These are phyloP conservation scores for Calliphora vicina DNA, from an alignment of 1,140 invertebrate species.

Conservation along the genomic window DNA sequence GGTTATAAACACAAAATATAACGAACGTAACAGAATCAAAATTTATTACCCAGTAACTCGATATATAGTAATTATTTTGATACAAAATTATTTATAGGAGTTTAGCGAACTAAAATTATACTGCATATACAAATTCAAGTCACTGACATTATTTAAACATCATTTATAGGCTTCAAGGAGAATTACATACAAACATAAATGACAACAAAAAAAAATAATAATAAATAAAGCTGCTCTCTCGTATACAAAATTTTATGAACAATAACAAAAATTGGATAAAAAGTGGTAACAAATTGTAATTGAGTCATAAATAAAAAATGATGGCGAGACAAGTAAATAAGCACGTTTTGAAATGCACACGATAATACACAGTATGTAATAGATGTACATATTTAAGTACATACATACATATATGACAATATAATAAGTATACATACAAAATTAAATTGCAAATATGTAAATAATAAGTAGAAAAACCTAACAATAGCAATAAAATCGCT, in stretches of 20 bases:
- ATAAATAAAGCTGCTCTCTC: neutral
- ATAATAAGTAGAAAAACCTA: no score
- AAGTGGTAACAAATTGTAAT: neutral
- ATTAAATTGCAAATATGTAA: no score
- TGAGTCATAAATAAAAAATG: neutral
- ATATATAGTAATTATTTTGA: neutral
- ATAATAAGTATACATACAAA: no score
- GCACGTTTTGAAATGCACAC: neutral
- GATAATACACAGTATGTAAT: neutral
- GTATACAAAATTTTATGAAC: neutral
- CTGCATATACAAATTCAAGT: neutral
- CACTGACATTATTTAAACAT: slow-evolving; percentile 10
- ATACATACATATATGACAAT: neutral
- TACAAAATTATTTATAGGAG: no score
- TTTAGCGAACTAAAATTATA: neutral
- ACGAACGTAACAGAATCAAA: neutral
- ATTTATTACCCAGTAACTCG: neutral
- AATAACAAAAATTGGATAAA: no score
- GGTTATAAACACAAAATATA: neutral
- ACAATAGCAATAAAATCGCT: no score
- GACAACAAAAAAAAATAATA: no score
- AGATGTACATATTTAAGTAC: neutral
- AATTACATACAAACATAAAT: no score
- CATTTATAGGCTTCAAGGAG: neutral
- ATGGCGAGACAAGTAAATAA: neutral